Base-by-base conservation (phyloP, 1,140 invertebrate species). In the Phenacoccus solenopsis region DNA sequence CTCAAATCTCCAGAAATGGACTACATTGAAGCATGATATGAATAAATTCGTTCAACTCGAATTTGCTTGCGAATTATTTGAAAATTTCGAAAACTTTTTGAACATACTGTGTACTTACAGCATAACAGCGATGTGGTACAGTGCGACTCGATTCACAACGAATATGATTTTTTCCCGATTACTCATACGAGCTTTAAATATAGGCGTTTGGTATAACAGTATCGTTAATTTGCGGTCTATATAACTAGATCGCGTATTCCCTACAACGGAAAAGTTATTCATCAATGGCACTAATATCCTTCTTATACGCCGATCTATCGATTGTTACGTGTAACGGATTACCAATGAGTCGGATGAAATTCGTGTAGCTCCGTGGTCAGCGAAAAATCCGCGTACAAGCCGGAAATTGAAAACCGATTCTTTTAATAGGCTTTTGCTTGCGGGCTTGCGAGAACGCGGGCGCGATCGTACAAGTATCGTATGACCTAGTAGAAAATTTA, bases 401-500 rank as follows among this genome's bases (percentile, higher is more conserved):
- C 38, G 38, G 38, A 49, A 49, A 49, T 49, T 49, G 38, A 49
- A 49, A 49, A 49, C 38, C 20, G 38, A 49, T n/a, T 5, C 38
- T 5, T 32, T 49, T 49, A 49, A 49, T 49, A 49, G 38, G 38
- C 16, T 32, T 5, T 32, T 32, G 30, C 12, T n/a, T 49, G 38
- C 16, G 16, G 38, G 4, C 3, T 49, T 16, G 4, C 16, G 30
- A 49, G 13, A 16, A 10, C 16, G 2, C 12, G 20, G 5, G 5
- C 38, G 38, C 3, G 5, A 3, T 3, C 38, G 16, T 49, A 49
- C 20, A 16, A 16, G 16, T 49, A 49, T 49, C 38, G 38, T 49
- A 49, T 49, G 38, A 49, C 38, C 38, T 49, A 49, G 38, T 49
- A 49, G 38, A 49, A 49, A 49, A 49, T 49, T 49, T 49, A 49